Conservation (phyloP, 2,797 vertebrate species). For the Pempheris klunzingeri region DNA sequence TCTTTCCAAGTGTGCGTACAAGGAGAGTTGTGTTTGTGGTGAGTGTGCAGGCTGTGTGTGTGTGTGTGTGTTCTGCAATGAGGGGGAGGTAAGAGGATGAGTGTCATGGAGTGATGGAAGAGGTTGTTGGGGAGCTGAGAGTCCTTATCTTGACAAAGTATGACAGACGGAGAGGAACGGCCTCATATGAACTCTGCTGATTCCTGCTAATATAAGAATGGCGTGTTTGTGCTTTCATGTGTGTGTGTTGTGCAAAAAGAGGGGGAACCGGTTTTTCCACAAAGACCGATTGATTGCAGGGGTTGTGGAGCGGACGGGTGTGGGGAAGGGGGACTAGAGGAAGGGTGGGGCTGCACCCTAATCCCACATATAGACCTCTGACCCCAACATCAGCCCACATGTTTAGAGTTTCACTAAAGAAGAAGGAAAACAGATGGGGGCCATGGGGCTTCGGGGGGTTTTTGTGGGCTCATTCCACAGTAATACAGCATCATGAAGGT, state of each 20-base stretch:
- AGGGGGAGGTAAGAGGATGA: conserved; percentile 2
- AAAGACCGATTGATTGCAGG: conserved; percentile 79
- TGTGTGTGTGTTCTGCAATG: conserved; percentile 3
- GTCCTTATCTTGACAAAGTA: conserved; percentile 56
- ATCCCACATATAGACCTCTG: conserved; percentile 79
- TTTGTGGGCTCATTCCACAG: conserved; percentile 35
- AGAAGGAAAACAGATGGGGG: conserved; percentile 73
- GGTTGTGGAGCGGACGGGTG: conserved; percentile 40
- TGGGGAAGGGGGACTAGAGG: conserved; percentile 48
- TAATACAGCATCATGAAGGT: conserved; percentile 43
- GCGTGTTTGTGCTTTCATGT: conserved; percentile 37
- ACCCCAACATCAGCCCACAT: conserved; percentile 79
- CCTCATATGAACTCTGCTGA: conserved; percentile 38
- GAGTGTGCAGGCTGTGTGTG: conserved; percentile 15
- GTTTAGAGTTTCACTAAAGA: conserved; percentile 75
- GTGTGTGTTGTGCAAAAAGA: conserved; percentile 34
- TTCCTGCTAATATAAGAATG: conserved; percentile 14
- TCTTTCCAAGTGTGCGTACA: conserved; percentile 1
- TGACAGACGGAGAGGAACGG: conserved; percentile 39
- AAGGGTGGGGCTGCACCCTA: conserved; percentile 71
- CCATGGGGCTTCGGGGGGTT: conserved; percentile 40
- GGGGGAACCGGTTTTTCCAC: conserved; percentile 48
- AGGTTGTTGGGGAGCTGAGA: conserved; percentile 25
- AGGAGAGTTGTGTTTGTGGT: conserved; percentile 25
- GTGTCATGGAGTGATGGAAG: conserved; percentile 30